Conservation (phyloP, 2,888 invertebrate genomes). For the Cryptocephalus moraei region DNA sequence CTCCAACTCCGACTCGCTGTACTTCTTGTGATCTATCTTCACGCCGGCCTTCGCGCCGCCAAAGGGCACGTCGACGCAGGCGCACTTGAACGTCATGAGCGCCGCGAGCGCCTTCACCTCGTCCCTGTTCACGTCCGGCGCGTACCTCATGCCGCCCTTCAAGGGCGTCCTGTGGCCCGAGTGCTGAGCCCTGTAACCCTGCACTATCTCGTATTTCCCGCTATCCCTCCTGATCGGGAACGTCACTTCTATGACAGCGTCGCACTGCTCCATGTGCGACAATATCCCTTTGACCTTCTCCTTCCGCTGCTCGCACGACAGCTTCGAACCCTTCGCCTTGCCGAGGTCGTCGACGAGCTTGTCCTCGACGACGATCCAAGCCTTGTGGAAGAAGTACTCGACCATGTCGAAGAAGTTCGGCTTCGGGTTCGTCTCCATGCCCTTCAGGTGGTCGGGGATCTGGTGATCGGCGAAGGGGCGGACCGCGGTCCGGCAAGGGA, state of each 20-base stretch:
- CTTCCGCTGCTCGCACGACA: conserved; percentile 72
- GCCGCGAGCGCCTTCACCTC: conserved; percentile 94
- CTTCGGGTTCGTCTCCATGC: conserved; percentile 64
- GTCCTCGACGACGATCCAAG: conserved; percentile 80
- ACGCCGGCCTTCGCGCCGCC: conserved; percentile 95
- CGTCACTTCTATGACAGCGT: conserved; percentile 77
- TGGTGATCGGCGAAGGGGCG: conserved; percentile 34
- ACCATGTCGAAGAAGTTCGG: conserved; percentile 87
- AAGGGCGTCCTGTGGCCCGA: conserved; percentile 91
- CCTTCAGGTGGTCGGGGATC: conserved; percentile 75
- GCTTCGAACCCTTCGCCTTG: conserved; percentile 54
- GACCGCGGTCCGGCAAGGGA: too few relatives aligned
- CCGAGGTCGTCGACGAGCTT: conserved; percentile 69
- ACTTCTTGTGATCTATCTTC: conserved; percentile 85
- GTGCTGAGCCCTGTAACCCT: conserved; percentile 95
- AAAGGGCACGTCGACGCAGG: conserved; percentile 96
- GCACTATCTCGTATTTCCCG: conserved; percentile 94
- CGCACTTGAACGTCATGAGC: conserved; percentile 98
- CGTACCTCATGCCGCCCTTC: conserved; percentile 81
- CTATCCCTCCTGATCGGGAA: conserved; percentile 93
- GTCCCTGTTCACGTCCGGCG: conserved; percentile 78
- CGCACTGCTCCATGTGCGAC: conserved; percentile 91
- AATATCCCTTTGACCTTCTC: conserved; percentile 92
- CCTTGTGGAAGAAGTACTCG: conserved; percentile 95
- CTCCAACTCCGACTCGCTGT: conserved; percentile 85